Evolutionary conservation across 2,888 invertebrate species (phyloP), one percentile per base, ranked within the genome.

Genomic region (Agriopis marginaria): DNA sequence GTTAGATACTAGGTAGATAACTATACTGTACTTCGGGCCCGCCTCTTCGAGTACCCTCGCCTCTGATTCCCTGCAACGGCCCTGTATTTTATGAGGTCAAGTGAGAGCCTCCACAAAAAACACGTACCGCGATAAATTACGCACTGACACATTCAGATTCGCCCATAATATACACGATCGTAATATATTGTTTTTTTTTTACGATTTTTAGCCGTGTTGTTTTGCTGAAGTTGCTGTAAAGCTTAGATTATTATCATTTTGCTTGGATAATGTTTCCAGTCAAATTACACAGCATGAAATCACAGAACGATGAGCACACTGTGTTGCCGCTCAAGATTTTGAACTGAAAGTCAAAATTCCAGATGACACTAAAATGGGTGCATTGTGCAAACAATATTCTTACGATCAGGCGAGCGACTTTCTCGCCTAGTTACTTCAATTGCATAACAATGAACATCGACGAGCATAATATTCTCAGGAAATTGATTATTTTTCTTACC

Each of bases 31-130:
- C 4, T 83, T 0, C 45, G 11, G 14, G 40, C 66, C 71, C 68
- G 71, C 68, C 68, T 68, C 66, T 72, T 68, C 68, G 71, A 72
- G 72, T 67, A 50, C 69, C 62, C 69, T 72, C 66, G 58, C 62
- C 58, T 65, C 63, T 69, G 72, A 66, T 72, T 72, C 66, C 68
- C 64, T 72, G 72, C 75, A 76, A 51, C 84, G 83, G 86, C 89
- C 83, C 90, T 93, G 93, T 92, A 86, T 93, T 93, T 93, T 93
- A 94, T 90, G 93, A 92, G 93, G 93, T 93, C 93, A 94, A 93
- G 93, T 84, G 89, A 88, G 86, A 87, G 86, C 89, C 89, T 87
- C 88, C 89, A 89, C 92, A 93, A 93, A 93, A 93, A 94, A 92
- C 89, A 89, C 90, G 87, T 88, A 88, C 88, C 85, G 82, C 89